These are phyloP conservation scores for Galerucella nymphaeae DNA, from an alignment of 2,888 invertebrate genomes.

Conservation along the genomic window DNA sequence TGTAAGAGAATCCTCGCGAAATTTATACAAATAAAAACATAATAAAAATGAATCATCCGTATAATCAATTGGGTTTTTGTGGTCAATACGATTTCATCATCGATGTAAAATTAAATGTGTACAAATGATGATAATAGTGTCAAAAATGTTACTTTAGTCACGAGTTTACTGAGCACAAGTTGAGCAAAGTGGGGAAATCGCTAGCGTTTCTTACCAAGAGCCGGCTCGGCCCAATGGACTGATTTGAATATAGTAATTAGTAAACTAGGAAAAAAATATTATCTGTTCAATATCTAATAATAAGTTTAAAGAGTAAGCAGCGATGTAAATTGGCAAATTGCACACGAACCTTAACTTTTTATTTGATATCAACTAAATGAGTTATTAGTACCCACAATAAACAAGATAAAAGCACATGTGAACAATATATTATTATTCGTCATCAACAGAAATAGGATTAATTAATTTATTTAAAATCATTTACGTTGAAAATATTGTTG, in stretches of 20 bases:
- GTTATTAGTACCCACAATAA: neutral
- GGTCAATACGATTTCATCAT: neutral
- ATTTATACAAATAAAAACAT: too few relatives aligned
- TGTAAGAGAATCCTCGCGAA: constrained; percentile 7
- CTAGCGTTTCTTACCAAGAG: too few relatives aligned
- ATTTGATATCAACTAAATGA: neutral
- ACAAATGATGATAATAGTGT: neutral
- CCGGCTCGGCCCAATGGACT: too few relatives aligned
- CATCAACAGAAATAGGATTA: constrained; percentile 6
- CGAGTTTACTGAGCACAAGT: too few relatives aligned
- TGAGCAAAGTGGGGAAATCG: too few relatives aligned
- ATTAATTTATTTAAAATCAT: neutral
- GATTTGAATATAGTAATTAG: too few relatives aligned
- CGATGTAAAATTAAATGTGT: neutral
- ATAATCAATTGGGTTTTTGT: neutral
- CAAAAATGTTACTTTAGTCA: too few relatives aligned
- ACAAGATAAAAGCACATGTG: neutral
- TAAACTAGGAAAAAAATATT: too few relatives aligned
- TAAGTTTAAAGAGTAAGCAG: too few relatives aligned
- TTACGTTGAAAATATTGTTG: neutral
- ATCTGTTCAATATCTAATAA: too few relatives aligned
- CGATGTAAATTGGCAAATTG: too few relatives aligned
- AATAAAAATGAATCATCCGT: constrained; percentile 18
- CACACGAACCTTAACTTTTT: neutral
- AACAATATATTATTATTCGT: neutral